Base-by-base conservation (phyloP, 2,113 vertebrate genomes). In the Enhydra lutris region DNA sequence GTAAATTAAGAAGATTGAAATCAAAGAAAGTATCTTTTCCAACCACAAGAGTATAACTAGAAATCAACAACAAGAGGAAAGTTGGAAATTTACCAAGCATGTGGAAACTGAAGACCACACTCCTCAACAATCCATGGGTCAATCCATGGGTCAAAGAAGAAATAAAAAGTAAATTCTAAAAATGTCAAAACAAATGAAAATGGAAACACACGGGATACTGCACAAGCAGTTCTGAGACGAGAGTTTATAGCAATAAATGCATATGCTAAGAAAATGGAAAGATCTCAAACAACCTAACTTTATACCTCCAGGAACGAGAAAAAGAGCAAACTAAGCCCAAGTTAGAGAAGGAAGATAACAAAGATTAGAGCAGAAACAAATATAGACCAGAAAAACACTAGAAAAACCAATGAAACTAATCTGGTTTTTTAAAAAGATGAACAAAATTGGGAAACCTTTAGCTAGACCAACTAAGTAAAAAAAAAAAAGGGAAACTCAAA, bases 291-390 rank as follows among this genome's bases (percentile, higher is more conserved):
- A 84, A 76, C 55, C 34, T 63, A 74, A 85, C 59, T 84, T 61
- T 76, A 50, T 18, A 39, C 45, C 81, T 74, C 34, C 61, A 85
- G 34, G 24, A 86, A 78, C 45, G 39, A 78, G 65, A 92, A 57
- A 78, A 78, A 89, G 73, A 78, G 63, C 42, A 63, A 76, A 85
- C 6, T 15, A 76, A 86, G n/a, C 57, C 57, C 91, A 76, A 86
- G 74, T 83, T 93, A 50, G 69, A 93, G 57, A 93, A 78, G 71
- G 57, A 93, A 86, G 45, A n/a, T 78, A 74, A 85, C 42, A 93
- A 86, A 65, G n/a, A 65, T 86, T 47, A 78, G 57, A 78, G 57
- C 23, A 61, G 57, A 93, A 93, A 93, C 74, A 93, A 93, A 52
- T 78, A 39, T 23, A 93, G 57, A 65, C 6, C 8, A 86, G 71